Conservation (phyloP, 2,888 invertebrate species). For the Drosophila siamana region DNA sequence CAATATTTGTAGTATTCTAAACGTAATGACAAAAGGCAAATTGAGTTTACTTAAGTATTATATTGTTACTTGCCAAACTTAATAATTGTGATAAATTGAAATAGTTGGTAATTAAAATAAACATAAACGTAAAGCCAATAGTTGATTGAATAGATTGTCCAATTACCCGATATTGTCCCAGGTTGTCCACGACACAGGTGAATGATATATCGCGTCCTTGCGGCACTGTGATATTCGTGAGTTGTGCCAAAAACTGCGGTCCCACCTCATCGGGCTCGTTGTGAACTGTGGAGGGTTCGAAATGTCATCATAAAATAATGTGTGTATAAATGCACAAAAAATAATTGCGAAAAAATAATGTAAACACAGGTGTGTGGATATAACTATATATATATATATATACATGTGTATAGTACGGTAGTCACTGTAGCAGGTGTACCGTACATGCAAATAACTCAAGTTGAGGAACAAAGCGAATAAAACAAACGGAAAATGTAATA, state of each 20-base stretch:
- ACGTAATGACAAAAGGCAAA: too few relatives aligned
- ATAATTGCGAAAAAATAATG: conserved; percentile 11
- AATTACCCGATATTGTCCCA: conserved; percentile 93
- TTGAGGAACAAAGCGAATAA: conserved; percentile 4
- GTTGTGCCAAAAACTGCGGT: conserved; percentile 93
- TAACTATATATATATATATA: too few relatives aligned
- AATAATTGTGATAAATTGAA: too few relatives aligned
- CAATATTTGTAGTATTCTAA: too few relatives aligned
- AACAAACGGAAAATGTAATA: conserved; percentile 12
- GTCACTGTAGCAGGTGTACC: conserved; percentile 14
- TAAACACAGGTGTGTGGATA: conserved; percentile 28
- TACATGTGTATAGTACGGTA: background rate
- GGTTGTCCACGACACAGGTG: conserved; percentile 95
- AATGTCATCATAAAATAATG: conserved; percentile 2
- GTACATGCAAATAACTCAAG: conserved; percentile 18
- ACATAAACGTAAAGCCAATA: too few relatives aligned
- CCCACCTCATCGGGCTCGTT: conserved; percentile 88
- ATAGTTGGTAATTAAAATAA: too few relatives aligned
- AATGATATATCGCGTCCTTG: conserved; percentile 95
- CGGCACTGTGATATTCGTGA: conserved; percentile 94
- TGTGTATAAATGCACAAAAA: conserved; percentile 4
- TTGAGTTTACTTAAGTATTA: too few relatives aligned
- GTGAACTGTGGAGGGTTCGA: conserved; percentile 88
- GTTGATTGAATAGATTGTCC: background rate
- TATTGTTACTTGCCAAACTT: too few relatives aligned